Evolutionary conservation across 2,797 vertebrate genomes (phyloP).

Genomic region (Enteromius paludinosus): DNA sequence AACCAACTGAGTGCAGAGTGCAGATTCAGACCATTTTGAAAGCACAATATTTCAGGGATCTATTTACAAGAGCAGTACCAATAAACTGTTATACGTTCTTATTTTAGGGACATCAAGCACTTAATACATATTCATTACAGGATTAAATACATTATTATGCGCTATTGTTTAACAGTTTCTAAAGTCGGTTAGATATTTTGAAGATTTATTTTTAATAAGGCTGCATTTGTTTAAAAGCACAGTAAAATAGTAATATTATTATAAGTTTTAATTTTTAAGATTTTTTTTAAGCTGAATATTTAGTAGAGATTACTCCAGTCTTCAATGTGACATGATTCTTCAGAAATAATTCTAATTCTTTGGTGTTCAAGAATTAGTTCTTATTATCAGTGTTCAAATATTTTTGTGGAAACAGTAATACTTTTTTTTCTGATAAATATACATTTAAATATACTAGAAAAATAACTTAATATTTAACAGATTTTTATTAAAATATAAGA

Average conservation of each 20-base stretch:
- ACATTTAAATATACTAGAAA: neutral
- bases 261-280: neutral
- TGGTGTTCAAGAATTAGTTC: too few relatives aligned
- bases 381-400: too few relatives aligned
- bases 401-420: too few relatives aligned
- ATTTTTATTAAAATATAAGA: neutral
- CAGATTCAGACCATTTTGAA: conserved; percentile 1
- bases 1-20: conserved; percentile 51
- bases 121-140: neutral
- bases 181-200: neutral
- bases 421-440: too few relatives aligned
- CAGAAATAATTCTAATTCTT: neutral
- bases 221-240: neutral
- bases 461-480: neutral
- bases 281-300: neutral
- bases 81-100: neutral
- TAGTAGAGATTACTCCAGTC: neutral
- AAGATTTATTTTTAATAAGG: neutral
- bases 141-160: neutral
- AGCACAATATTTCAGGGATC: conserved; percentile 31
- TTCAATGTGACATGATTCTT: neutral
- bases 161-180: neutral
- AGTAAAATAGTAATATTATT: neutral
- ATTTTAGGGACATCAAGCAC: conserved; percentile 11
- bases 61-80: conserved; percentile 3